Percentiles rank a stretch among this genome's conserved stretches.
These are phyloP conservation scores for Characodon lateralis DNA, from an alignment of 2,797 vertebrate genomes.

Conservation along the genomic window DNA sequence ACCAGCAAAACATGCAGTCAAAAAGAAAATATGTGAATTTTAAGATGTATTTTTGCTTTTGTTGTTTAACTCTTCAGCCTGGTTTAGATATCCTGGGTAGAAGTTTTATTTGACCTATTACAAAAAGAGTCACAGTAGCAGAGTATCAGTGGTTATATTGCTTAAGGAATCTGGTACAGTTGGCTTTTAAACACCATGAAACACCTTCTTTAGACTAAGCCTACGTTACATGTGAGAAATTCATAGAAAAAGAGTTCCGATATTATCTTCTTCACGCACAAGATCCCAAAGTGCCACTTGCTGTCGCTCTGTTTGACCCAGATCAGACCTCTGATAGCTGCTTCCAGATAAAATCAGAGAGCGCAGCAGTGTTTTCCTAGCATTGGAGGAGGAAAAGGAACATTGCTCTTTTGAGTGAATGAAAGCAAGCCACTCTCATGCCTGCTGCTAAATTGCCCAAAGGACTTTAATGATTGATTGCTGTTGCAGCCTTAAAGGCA, in stretches of 20 bases:
- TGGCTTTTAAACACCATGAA: not conserved
- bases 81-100: not conserved
- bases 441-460: conserved; percentile 28
- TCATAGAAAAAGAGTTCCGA: not conserved
- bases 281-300: not conserved
- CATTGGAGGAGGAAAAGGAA: conserved; percentile 4
- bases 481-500: conserved; percentile 32
- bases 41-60: not conserved
- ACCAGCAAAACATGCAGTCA: not conserved
- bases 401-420: conserved; percentile 18
- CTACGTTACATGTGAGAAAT: not conserved
- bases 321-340: conserved; percentile 29
- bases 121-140: not conserved
- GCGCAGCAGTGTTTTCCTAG: not conserved
- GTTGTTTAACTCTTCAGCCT: not conserved
- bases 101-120: not conserved
- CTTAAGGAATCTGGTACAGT: too few relatives aligned
- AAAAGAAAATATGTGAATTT: not conserved
- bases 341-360: conserved; percentile 12
- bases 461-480: conserved; percentile 23
- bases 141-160: not conserved
- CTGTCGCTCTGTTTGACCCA: conserved; percentile 15
- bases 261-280: not conserved
- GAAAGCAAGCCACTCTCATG: conserved; percentile 30
- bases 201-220: not conserved